Evolutionary conservation across 2,888 invertebrate genomes (phyloP).

Genomic region (Ochropleura plecta): DNA sequence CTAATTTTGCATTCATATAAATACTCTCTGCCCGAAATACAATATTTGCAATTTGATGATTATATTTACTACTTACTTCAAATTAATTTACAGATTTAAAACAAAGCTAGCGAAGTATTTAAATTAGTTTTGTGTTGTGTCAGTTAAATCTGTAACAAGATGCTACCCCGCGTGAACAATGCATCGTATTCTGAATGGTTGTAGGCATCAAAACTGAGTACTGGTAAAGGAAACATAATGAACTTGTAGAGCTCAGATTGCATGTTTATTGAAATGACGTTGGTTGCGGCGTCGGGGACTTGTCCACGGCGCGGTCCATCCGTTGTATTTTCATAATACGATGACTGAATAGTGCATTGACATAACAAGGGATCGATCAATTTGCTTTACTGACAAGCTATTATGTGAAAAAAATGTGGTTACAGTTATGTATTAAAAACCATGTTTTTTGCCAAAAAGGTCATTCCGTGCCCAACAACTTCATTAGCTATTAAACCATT

Average conservation of each 20-base stretch:
- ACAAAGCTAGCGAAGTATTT: conserved; percentile 12
- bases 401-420: conserved; percentile 53
- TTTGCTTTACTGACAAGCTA: conserved; percentile 58
- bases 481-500: background rate
- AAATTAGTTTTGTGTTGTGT: conserved; percentile 41
- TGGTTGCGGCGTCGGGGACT: conserved; percentile 32
- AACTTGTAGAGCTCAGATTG: conserved; percentile 62
- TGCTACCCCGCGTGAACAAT: conserved; percentile 58
- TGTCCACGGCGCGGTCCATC: conserved; percentile 56
- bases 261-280: conserved; percentile 66
- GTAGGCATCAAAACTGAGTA: conserved; percentile 56
- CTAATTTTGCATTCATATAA: background rate
- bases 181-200: conserved; percentile 56
- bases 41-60: background rate
- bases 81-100: background rate
- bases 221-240: conserved; percentile 64
- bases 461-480: background rate
- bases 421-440: background rate
- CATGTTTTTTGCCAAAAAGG: background rate
- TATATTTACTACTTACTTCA: background rate
- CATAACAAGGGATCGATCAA: conserved; percentile 62
- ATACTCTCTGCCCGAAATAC: background rate
- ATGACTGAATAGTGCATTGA: conserved; percentile 66
- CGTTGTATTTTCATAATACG: conserved; percentile 68
- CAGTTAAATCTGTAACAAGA: conserved; percentile 54